phyloP scores from a whole-genome alignment of 2,888 invertebrate genomes.

The Hesperia comma region DNA sequence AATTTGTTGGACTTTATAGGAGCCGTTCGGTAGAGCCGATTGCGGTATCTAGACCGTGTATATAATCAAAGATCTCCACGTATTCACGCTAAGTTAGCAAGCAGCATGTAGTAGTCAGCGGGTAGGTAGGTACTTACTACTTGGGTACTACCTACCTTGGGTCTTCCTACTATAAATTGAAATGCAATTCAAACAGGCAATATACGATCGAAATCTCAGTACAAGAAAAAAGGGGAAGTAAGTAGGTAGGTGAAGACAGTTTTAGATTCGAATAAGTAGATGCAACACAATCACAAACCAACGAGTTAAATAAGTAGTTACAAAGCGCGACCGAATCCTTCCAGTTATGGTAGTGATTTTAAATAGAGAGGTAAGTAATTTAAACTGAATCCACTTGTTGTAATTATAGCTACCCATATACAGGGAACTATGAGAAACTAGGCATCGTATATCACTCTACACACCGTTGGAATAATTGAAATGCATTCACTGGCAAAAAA shows the following conservation, averaged over 20 bases:
- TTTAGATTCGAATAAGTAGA: too few relatives aligned
- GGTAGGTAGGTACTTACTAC: not conserved
- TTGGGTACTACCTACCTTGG: too few relatives aligned
- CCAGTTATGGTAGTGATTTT: slow-evolving; percentile 33
- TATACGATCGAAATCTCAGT: too few relatives aligned
- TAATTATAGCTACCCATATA: slow-evolving; percentile 16
- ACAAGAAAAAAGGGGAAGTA: too few relatives aligned
- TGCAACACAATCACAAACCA: not conserved
- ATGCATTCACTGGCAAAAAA: slow-evolving; percentile 52
- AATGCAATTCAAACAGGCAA: too few relatives aligned
- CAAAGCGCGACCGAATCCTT: slow-evolving; percentile 12
- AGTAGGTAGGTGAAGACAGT: too few relatives aligned
- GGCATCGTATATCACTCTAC: slow-evolving; percentile 11
- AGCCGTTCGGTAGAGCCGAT: too few relatives aligned
- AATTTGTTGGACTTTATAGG: too few relatives aligned
- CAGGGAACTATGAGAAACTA: slow-evolving; percentile 19
- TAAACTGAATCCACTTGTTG: slow-evolving; percentile 19
- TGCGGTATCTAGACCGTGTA: too few relatives aligned
- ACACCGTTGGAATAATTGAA: slow-evolving; percentile 42
- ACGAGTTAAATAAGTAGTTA: not conserved
- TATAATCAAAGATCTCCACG: too few relatives aligned
- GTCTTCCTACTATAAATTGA: too few relatives aligned
- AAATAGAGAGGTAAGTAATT: slow-evolving; percentile 28
- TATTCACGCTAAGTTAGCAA: slow-evolving; percentile 4
- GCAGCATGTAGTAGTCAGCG: not conserved